phyloP scores from a whole-genome alignment of 1,140 invertebrate genomes.

The Epicauta chinensis region DNA sequence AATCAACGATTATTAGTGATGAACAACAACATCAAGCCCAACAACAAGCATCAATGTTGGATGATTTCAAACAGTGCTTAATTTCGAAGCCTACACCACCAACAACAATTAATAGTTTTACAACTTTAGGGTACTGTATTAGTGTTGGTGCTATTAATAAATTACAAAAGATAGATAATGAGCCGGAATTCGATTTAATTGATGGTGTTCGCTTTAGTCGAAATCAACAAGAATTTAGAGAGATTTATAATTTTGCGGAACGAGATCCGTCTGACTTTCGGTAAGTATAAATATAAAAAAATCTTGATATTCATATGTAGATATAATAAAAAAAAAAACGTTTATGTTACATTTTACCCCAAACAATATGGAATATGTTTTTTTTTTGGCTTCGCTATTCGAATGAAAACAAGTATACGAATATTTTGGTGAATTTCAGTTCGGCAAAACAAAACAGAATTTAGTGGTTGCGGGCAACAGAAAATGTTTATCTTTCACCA shows the following conservation, averaged over 20 bases:
- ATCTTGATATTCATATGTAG: too few relatives aligned
- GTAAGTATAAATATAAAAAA: conserved; percentile 43
- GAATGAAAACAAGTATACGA: too few relatives aligned
- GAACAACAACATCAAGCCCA: too few relatives aligned
- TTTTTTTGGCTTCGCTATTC: too few relatives aligned
- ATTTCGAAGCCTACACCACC: conserved; percentile 38
- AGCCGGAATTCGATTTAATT: conserved; percentile 57
- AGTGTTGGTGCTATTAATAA: conserved; percentile 60
- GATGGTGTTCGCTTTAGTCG: conserved; percentile 52
- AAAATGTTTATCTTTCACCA: too few relatives aligned
- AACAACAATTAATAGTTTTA: conserved; percentile 2
- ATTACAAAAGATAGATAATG: conserved; percentile 57
- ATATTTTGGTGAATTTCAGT: too few relatives aligned
- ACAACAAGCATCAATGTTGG: conserved; percentile 15
- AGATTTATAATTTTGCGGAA: conserved; percentile 54
- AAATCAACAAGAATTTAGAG: conserved; percentile 45
- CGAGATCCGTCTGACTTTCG: conserved; percentile 67
- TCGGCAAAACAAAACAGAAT: too few relatives aligned
- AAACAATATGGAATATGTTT: too few relatives aligned
- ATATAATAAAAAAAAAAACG: too few relatives aligned
- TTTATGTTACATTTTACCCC: too few relatives aligned
- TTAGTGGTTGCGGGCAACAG: too few relatives aligned
- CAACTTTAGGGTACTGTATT: conserved; percentile 51
- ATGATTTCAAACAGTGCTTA: conserved; percentile 47
- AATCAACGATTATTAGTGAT: too few relatives aligned